phyloP scores from a whole-genome alignment of 1,140 invertebrate genomes.

The Ridgeia piscesae region DNA sequence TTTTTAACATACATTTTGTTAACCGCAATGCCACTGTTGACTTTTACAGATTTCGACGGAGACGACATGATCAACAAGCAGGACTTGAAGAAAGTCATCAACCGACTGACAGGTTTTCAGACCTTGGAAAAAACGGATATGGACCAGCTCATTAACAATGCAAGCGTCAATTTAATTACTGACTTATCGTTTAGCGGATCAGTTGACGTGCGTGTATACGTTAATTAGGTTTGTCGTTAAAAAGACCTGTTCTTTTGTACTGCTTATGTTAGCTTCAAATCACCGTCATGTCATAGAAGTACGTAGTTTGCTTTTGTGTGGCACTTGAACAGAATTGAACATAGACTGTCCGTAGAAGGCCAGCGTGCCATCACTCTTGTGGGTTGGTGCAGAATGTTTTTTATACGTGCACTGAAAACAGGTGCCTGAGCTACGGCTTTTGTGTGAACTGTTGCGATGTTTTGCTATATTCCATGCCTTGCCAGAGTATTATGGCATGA shows the following conservation, averaged over 20 bases:
- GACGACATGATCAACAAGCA: slow-evolving; percentile 70
- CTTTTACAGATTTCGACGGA: slow-evolving; percentile 78
- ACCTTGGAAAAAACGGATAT: slow-evolving; percentile 46
- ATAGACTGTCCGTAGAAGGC: neutral
- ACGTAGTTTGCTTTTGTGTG: too few relatives aligned
- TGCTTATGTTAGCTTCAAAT: neutral
- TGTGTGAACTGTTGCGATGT: too few relatives aligned
- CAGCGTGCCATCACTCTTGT: neutral
- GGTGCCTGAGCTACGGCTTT: too few relatives aligned
- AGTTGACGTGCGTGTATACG: neutral
- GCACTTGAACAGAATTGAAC: neutral
- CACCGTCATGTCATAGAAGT: neutral
- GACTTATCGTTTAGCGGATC: neutral
- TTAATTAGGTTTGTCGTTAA: neutral
- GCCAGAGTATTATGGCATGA: too few relatives aligned
- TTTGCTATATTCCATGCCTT: too few relatives aligned
- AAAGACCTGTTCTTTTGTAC: neutral
- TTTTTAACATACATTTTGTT: neutral
- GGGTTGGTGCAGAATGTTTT: too few relatives aligned
- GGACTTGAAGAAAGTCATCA: slow-evolving; percentile 59
- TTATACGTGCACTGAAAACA: too few relatives aligned
- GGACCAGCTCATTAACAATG: slow-evolving; percentile 56
- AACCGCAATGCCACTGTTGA: neutral
- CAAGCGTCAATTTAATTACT: slow-evolving; percentile 23
- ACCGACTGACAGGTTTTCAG: slow-evolving; percentile 49